Evolutionary conservation across 2,113 vertebrate species (phyloP), one percentile per base, ranked within the genome.

Genomic region (Emydura subglobosa): DNA sequence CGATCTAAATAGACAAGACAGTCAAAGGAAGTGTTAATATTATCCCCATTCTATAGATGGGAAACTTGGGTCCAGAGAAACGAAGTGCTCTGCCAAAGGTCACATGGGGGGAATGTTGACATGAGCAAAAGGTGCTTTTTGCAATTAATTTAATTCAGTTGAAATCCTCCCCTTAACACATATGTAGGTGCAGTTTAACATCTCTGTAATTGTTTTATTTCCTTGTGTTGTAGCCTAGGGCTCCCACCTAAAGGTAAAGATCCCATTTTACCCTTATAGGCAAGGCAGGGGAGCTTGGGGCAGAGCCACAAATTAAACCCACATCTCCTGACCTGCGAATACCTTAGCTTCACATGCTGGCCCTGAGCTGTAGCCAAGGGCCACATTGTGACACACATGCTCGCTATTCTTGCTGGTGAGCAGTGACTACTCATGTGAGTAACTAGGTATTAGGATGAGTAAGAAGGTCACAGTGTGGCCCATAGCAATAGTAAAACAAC

Each of bases 311-410:
- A 4, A 51, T 7, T 29, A 31, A 88, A 55, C 12, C 19, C 14
- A 50, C 31, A 47, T 29, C 22, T 78, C 6, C 0, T 7, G 0
- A 10, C 11, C 83, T 74, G 9, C 29, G 29, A 81, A 51, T 14
- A 4, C 39, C 12, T 72, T 44, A 21, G 50, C 61, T 95, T 79
- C 88, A 61, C 53, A 13, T 80, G 2, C 2, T 89, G 76, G 21
- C 65, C 42, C 84, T 85, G 19, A 44, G 34, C 61, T 80, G 19
- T 59, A 91, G 76, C 76, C 54, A 79, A 19, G 17, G 39, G 83
- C 44, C 13, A 84, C 31, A 55, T 5, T 57, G 7, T 76, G 65
- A 51, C 11, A n/a, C 7, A 34, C 49, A 34, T 50, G 55, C 54
- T 79, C 61, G 50, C 57, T 25, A 85, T 3, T 2, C 89, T 76